phyloP scores from a whole-genome alignment of 2,888 invertebrate species.

The Stenichneumon culpator region DNA sequence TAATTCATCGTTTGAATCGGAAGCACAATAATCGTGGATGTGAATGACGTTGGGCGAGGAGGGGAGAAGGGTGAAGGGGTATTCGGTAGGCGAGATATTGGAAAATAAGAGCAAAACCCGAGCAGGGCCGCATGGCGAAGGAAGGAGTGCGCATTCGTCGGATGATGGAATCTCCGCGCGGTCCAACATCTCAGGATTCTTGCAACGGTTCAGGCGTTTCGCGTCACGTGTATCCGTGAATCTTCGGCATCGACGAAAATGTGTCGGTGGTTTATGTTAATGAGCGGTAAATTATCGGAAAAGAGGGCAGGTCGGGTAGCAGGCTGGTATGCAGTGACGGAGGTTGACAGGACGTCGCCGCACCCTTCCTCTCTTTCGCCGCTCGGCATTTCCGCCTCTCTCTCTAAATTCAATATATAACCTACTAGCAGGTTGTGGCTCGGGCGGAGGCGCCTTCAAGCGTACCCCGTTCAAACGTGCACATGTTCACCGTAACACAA shows the following conservation, averaged over 20 bases:
- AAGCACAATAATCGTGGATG: too few relatives aligned
- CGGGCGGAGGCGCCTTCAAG: too few relatives aligned
- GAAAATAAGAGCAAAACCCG: conserved; percentile 72
- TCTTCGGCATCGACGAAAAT: conserved; percentile 10
- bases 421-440: background rate
- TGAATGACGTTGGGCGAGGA: background rate
- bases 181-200: background rate
- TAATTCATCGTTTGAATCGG: too few relatives aligned
- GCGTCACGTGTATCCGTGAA: too few relatives aligned
- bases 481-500: too few relatives aligned
- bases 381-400: conserved; percentile 2
- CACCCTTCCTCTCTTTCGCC: conserved; percentile 50
- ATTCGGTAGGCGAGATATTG: conserved; percentile 58
- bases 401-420: conserved; percentile 56
- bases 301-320: conserved; percentile 78
- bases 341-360: conserved; percentile 76
- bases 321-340: conserved; percentile 77
- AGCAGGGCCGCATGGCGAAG: conserved; percentile 72
- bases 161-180: background rate
- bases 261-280: conserved; percentile 76
- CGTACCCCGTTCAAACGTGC: too few relatives aligned
- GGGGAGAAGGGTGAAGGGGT: background rate
- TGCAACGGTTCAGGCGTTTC: too few relatives aligned
- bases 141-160: conserved; percentile 45
- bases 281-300: conserved; percentile 83